Base-by-base conservation (phyloP, 2,797 vertebrate species). In the Acridotheres tristis region DNA sequence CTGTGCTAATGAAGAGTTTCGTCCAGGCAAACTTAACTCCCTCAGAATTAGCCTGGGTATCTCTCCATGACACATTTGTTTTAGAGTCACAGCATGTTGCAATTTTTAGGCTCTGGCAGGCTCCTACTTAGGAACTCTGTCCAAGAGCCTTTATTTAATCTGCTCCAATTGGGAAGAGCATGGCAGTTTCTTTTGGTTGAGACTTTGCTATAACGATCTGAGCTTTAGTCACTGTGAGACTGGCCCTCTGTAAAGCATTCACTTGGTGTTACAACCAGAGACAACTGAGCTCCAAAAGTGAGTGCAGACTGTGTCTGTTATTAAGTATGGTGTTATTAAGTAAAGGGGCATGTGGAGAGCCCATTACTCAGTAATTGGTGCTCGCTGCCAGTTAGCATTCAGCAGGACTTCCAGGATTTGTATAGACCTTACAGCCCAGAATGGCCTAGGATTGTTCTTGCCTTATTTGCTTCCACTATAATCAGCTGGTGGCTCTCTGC, bases 301-400 rank as follows among this genome's bases (percentile, higher is more conserved):
- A 91, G 93, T 67, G 87, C 73, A 91, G 89, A 78, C 63, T 15
- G 7, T 57, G 79, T 91, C 89, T 38, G 38, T 38, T 38, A 38
- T 38, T 38, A 38, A 38, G 38, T 38, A 38, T 38, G 38, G 38
- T 38, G 38, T 95, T 91, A 88, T 84, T 95, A 93, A 96, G 87
- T 72, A 89, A 88, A 81, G 40, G 87, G 74, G 62, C 92, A 91
- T 88, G 91, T 45, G 79, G 82, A 96, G 90, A 92, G 89, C 93
- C 93, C 81, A 88, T 95, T 96, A 87, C 91, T 81, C 82, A 21
- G 92, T 96, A 95, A 96, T 96, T 94, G 90, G 90, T 94, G 88
- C 69, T 67, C 15, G 65, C 94, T 96, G 96, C 91, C 96, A 96
- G 96, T 94, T 92, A 94, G 79, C 85, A 95, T 95, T 96, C 93